Conservation (phyloP, 2,888 invertebrate genomes). For the Adelognathus sp. region DNA sequence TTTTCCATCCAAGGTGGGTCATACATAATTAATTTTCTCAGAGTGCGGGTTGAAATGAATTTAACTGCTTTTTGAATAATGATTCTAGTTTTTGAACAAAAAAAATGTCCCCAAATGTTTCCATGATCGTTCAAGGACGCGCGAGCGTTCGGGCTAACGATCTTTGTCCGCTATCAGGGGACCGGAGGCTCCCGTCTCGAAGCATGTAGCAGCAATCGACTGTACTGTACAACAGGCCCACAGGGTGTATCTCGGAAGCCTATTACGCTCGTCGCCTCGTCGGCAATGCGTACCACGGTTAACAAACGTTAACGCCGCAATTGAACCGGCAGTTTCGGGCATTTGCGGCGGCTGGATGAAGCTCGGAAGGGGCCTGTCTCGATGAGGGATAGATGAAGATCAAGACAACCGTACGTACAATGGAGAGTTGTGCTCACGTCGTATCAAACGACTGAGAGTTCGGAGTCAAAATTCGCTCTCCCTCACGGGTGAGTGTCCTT, state of each 20-base stretch:
- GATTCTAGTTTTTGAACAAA: too few species aligned
- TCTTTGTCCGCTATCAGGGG: constrained; percentile 40
- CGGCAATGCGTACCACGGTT: constrained; percentile 57
- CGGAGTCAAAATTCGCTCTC: too few species aligned
- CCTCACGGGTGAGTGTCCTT: neutral
- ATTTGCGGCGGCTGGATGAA: constrained; percentile 50
- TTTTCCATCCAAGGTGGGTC: too few species aligned
- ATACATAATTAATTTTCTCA: too few species aligned
- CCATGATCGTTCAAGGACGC: too few species aligned
- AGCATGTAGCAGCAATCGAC: neutral
- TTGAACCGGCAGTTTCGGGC: constrained; percentile 63
- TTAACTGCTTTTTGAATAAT: too few species aligned
- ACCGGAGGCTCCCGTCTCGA: constrained; percentile 36
- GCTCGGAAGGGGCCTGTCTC: constrained; percentile 39
- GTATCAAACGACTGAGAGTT: neutral
- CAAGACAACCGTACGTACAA: neutral
- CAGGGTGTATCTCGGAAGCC: constrained; percentile 50
- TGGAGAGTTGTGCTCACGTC: neutral
- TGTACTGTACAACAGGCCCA: constrained; percentile 46
- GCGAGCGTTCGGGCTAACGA: constrained; percentile 52
- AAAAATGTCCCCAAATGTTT: too few species aligned
- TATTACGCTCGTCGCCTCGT: constrained; percentile 54
- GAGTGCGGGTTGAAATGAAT: too few species aligned
- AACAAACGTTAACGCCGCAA: constrained; percentile 68
- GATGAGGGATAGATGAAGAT: constrained; percentile 27